A percentile compares a stretch with the other conserved stretches of the same genome.
Evolutionary conservation across 2,797 vertebrate genomes (phyloP).

Genomic region (Etheostoma nigrum): DNA sequence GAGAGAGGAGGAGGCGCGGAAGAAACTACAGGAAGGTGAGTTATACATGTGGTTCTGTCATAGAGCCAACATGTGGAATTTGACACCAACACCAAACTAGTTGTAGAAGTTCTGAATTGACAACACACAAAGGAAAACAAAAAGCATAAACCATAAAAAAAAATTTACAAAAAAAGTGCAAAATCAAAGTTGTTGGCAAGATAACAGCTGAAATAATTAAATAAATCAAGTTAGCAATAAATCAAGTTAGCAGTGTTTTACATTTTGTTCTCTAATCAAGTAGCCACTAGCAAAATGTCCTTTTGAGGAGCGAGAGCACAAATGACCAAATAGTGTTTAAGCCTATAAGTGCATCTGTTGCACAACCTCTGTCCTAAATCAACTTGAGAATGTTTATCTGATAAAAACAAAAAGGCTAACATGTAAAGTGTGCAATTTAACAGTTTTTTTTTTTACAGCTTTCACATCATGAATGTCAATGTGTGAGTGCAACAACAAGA

Average conservation of each 20-base stretch:
- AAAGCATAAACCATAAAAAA: neutral
- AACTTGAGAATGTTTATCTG: slow-evolving; percentile 14
- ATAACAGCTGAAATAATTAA: neutral
- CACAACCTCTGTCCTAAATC: slow-evolving; percentile 33
- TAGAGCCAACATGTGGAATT: slow-evolving; percentile 10
- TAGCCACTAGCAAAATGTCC: slow-evolving; percentile 7
- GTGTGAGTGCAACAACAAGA: neutral
- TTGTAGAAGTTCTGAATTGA: neutral
- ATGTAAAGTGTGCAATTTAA: slow-evolving; percentile 5
- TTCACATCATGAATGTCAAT: neutral
- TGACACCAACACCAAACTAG: neutral
- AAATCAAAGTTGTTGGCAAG: slow-evolving; percentile 13
- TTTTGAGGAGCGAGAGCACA: slow-evolving; percentile 15
- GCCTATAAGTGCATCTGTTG: slow-evolving; percentile 31
- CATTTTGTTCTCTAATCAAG: slow-evolving; percentile 17
- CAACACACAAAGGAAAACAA: slow-evolving; percentile 4
- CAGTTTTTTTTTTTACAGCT: slow-evolving; percentile 20
- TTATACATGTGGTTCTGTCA: slow-evolving; percentile 16
- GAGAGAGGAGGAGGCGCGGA: slow-evolving; percentile 91
- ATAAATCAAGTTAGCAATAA: slow-evolving; percentile 6
- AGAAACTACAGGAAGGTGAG: slow-evolving; percentile 92
- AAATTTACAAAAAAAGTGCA: neutral
- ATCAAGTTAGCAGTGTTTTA: neutral
- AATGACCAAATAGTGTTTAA: slow-evolving; percentile 6
- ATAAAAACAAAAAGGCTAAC: slow-evolving; percentile 20